Evolutionary conservation across 2,113 vertebrate genomes (phyloP).

Genomic region (Lepus europaeus): DNA sequence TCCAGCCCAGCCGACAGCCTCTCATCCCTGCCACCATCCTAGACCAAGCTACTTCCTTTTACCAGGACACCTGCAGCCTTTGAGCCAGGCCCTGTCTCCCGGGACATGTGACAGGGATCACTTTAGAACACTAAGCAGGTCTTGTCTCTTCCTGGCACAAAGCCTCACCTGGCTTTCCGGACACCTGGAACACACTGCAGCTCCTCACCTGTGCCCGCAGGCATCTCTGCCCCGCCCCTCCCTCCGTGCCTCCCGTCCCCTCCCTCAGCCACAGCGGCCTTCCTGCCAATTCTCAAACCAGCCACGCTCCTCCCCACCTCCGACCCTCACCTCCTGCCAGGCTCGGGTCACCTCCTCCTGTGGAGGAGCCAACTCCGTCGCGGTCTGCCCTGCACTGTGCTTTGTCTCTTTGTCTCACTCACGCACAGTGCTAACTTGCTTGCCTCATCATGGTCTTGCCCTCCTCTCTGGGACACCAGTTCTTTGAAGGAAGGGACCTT

Average conservation of each 20-base stretch:
- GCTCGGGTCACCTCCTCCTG: neutral
- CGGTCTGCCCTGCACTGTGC: neutral
- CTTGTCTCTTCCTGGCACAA: neutral
- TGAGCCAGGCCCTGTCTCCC: neutral
- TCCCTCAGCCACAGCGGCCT: neutral
- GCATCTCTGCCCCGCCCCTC: accelerated
- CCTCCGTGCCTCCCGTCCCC: neutral
- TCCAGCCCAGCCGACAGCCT: too few species aligned
- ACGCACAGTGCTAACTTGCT: neutral
- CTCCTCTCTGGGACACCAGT: neutral
- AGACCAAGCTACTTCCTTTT: neutral
- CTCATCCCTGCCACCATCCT: neutral
- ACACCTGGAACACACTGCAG: neutral
- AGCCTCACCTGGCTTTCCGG: neutral
- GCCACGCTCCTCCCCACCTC: neutral
- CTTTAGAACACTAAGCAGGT: neutral
- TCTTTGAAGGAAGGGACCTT: neutral
- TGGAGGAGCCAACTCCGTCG: too few species aligned
- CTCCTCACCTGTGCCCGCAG: neutral
- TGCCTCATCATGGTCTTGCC: neutral
- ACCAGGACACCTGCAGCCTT: neutral
- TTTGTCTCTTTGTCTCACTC: neutral
- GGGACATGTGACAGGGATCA: neutral
- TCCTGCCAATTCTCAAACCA: neutral
- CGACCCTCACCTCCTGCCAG: neutral